Evolutionary conservation across 2,797 vertebrate genomes (phyloP).

Genomic region (Clarias fuscus): DNA sequence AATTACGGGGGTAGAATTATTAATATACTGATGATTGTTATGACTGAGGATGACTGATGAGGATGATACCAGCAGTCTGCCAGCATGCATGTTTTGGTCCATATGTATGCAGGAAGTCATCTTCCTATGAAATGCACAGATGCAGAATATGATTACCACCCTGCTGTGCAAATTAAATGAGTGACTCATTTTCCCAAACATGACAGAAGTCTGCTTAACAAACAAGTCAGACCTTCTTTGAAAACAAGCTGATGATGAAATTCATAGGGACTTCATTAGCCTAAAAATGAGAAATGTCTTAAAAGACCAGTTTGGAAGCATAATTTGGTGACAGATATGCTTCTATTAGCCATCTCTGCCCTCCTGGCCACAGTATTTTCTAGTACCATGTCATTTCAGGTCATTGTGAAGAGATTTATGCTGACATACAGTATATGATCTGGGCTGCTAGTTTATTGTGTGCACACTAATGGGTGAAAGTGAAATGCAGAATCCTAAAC

Average conservation of each 20-base stretch:
- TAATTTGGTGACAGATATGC: conserved; percentile 7
- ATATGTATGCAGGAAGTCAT: conserved; percentile 28
- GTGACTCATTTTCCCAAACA: conserved; percentile 29
- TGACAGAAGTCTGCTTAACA: conserved; percentile 27
- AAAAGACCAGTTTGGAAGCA: not conserved
- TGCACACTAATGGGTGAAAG: not conserved
- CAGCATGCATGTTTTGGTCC: conserved; percentile 31
- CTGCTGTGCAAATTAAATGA: conserved; percentile 27
- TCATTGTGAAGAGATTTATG: not conserved
- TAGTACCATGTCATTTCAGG: not conserved
- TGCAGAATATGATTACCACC: conserved; percentile 34
- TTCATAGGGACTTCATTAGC: conserved; percentile 21
- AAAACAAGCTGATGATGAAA: conserved; percentile 12
- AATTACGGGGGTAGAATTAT: conserved; percentile 18
- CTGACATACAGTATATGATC: no score
- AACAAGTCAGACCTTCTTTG: conserved; percentile 23
- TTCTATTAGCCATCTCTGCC: conserved; percentile 22
- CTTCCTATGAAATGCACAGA: conserved; percentile 37
- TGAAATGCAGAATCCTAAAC: not conserved
- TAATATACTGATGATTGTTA: not conserved
- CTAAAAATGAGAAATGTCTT: conserved; percentile 27
- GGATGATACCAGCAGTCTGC: conserved; percentile 21
- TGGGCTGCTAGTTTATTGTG: not conserved
- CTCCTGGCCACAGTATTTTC: not conserved
- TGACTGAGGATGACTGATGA: conserved; percentile 16